Percentiles rank a stretch among this genome's conserved stretches.
Conservation (phyloP, 2,113 vertebrate genomes). For the Mesembrinibis cayennensis region DNA sequence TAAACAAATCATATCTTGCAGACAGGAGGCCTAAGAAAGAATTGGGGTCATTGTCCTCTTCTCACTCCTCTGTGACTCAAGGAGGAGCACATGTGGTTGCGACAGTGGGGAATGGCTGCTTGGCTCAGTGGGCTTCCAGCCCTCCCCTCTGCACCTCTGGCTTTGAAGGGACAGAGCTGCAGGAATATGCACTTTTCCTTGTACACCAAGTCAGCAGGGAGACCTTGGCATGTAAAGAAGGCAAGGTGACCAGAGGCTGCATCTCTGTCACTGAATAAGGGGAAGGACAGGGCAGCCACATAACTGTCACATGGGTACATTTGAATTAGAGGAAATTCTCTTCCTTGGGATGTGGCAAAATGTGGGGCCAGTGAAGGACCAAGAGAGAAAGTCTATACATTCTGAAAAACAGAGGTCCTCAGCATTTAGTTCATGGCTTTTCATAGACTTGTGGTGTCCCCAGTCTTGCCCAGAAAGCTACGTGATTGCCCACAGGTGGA, state of each 20-base stretch:
- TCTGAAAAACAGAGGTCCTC: neutral
- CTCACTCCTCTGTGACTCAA: fast-evolving
- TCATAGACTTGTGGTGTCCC: neutral
- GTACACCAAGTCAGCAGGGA: neutral
- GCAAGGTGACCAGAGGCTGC: neutral
- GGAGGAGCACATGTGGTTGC: fast-evolving
- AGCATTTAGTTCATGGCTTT: neutral
- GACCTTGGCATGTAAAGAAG: fast-evolving
- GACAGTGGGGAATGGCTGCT: neutral
- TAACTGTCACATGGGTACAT: neutral
- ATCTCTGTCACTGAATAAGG: neutral
- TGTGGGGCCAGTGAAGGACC: neutral
- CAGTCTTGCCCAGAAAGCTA: neutral
- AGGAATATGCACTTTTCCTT: neutral
- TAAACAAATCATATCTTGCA: neutral
- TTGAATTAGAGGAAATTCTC: neutral
- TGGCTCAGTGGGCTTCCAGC: neutral
- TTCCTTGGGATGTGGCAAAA: neutral
- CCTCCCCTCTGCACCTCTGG: neutral
- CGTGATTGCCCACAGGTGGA: neutral
- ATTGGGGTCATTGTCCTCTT: neutral
- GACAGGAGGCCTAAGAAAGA: neutral
- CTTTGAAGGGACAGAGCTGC: neutral
- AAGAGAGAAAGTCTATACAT: neutral
- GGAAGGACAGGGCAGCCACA: fast-evolving